These are phyloP conservation scores for Drosophila albomicans DNA, from an alignment of 1,140 invertebrate species.

Conservation along the genomic window DNA sequence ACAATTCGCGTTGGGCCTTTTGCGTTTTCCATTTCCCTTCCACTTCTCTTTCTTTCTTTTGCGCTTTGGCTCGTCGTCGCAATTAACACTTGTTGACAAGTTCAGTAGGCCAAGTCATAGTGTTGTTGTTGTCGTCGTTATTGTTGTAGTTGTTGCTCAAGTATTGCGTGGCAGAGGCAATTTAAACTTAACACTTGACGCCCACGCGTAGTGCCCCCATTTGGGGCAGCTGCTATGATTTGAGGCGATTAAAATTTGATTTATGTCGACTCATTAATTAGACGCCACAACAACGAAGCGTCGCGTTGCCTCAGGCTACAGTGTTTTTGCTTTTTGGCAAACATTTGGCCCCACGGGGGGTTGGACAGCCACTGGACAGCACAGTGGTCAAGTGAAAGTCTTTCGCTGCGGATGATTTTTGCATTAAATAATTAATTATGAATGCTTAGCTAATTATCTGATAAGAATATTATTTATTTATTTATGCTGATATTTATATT, in stretches of 20 bases:
- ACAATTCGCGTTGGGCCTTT: background rate
- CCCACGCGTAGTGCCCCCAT: conserved; percentile 43
- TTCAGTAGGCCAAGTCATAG: conserved; percentile 65
- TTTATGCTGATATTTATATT: background rate
- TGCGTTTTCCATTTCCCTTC: conserved; percentile 17
- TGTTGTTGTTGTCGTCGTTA: conserved; percentile 23
- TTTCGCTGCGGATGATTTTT: background rate
- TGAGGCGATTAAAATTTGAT: conserved; percentile 74
- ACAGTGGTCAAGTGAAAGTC: conserved; percentile 10
- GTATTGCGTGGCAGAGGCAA: conserved; percentile 49
- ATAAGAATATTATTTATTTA: background rate
- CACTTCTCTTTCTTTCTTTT: conserved; percentile 8
- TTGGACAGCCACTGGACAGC: background rate
- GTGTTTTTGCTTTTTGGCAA: conserved; percentile 34
- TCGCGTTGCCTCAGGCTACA: conserved; percentile 15
- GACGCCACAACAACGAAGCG: conserved; percentile 19
- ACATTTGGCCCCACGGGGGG: conserved; percentile 3
- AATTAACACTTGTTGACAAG: conserved; percentile 80
- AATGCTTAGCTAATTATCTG: too few relatives aligned
- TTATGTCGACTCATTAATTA: conserved; percentile 73
- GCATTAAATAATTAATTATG: background rate
- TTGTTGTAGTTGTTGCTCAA: conserved; percentile 16
- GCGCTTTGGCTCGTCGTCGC: conserved; percentile 46
- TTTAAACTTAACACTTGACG: conserved; percentile 61
- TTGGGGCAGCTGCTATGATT: conserved; percentile 60